Conservation (phyloP, 2,888 invertebrate species). For the Phyto melanocephala region DNA sequence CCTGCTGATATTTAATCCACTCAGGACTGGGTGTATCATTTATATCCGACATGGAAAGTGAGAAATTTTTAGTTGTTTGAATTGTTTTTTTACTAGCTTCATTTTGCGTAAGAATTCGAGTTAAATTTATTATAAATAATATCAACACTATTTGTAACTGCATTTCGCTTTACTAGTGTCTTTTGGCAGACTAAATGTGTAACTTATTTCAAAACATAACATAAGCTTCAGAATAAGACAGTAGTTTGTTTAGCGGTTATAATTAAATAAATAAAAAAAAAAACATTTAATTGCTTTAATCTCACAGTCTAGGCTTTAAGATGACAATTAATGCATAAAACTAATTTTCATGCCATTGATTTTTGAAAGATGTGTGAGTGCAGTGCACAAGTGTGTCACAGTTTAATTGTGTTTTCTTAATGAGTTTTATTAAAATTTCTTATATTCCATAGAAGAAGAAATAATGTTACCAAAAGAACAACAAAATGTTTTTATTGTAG, state of each 20-base stretch:
- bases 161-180: constrained; percentile 29
- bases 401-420: not conserved
- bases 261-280: too few species aligned
- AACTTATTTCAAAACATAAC: not conserved
- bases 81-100: not conserved
- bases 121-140: constrained; percentile 22
- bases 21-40: constrained; percentile 72
- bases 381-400: constrained; percentile 18
- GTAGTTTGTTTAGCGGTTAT: too few species aligned
- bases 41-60: not conserved
- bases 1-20: constrained; percentile 76
- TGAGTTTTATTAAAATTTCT: not conserved
- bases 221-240: too few species aligned
- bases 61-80: not conserved
- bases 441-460: not conserved
- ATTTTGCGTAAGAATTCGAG: constrained; percentile 6
- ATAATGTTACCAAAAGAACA: not conserved
- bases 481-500: too few species aligned
- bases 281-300: not conserved
- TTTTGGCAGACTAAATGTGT: constrained; percentile 28
- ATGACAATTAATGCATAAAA: not conserved
- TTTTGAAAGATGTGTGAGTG: not conserved
- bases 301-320: not conserved
- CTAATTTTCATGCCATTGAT: constrained; percentile 32
- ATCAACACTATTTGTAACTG: not conserved